These are phyloP conservation scores for Spermophilus dauricus DNA, from an alignment of 2,113 vertebrate species.

Conservation along the genomic window DNA sequence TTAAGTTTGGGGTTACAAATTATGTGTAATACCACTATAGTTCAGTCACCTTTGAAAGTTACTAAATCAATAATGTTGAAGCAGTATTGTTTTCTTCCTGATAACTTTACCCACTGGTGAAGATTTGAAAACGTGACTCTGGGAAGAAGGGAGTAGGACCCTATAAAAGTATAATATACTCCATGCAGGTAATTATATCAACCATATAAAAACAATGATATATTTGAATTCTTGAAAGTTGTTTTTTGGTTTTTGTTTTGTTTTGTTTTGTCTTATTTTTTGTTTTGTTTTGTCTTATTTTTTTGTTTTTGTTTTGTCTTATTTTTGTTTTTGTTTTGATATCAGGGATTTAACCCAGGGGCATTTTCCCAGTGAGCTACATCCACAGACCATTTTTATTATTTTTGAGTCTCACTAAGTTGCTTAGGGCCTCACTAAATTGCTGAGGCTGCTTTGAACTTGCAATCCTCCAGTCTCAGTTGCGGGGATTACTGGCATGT, in stretches of 20 bases:
- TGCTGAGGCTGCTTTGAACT: too few species aligned
- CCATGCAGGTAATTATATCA: background rate
- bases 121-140: slow-evolving; percentile 37
- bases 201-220: background rate
- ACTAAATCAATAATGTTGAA: background rate
- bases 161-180: slow-evolving; percentile 1
- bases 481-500: too few species aligned
- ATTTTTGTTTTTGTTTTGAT: too few species aligned
- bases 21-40: background rate
- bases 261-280: too few species aligned
- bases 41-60: slow-evolving; percentile 21
- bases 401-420: too few species aligned
- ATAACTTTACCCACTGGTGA: background rate
- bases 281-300: too few species aligned
- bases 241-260: background rate
- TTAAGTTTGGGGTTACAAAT: background rate
- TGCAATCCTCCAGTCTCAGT: too few species aligned
- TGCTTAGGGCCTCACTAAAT: too few species aligned
- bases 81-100: background rate
- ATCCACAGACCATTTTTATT: too few species aligned
- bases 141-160: background rate
- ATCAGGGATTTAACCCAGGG: too few species aligned
- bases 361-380: too few species aligned
- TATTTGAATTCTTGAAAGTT: slow-evolving; percentile 27
- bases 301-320: too few species aligned